Conservation (phyloP, 2,888 invertebrate species). For the Linnaemya vulpina region DNA sequence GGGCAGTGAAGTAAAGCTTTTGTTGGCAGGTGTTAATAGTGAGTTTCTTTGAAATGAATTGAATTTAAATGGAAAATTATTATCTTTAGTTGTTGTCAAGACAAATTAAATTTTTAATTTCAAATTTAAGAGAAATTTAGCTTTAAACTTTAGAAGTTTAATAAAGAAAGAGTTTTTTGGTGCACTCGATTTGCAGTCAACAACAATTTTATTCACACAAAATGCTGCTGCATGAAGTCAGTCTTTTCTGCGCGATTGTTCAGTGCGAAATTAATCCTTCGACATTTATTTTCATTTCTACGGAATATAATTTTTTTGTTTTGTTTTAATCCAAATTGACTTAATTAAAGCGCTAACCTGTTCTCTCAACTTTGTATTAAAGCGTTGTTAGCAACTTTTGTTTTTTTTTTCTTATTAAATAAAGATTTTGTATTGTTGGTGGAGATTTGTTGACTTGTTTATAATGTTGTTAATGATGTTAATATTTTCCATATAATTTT, state of each 20-base stretch:
- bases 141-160: no score
- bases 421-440: background rate
- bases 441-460: slow-evolving; percentile 49
- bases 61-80: background rate
- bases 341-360: slow-evolving; percentile 47
- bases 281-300: background rate
- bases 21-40: background rate
- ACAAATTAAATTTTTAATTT: background rate
- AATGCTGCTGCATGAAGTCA: background rate
- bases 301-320: background rate
- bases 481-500: background rate
- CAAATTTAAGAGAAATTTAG: background rate
- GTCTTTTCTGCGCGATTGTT: background rate
- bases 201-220: background rate
- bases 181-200: no score
- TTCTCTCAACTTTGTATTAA: slow-evolving; percentile 34
- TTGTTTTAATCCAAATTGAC: background rate
- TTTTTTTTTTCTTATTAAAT: background rate
- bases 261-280: background rate
- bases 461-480: slow-evolving; percentile 6
- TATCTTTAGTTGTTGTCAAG: no score
- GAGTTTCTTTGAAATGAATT: background rate
- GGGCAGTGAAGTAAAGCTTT: background rate
- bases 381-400: slow-evolving; percentile 10
- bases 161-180: no score